phyloP scores from a whole-genome alignment of 2,888 invertebrate species.

The Panzeria rudis region DNA sequence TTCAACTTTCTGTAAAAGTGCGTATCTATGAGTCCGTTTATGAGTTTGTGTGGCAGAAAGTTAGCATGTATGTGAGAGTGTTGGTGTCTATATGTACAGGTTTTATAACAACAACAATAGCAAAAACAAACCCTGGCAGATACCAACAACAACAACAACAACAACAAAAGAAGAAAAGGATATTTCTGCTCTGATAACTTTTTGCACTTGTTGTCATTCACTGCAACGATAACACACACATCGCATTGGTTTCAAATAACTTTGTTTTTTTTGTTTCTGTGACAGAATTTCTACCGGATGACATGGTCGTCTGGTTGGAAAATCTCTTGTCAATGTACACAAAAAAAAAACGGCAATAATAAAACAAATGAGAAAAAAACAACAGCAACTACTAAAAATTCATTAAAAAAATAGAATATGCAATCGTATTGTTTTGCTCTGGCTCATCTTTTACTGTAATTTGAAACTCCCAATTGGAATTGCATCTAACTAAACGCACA shows the following conservation, averaged over 20 bases:
- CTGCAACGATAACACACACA: constrained; percentile 58
- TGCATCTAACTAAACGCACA: not conserved
- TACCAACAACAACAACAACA: not conserved
- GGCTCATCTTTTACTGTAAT: constrained; percentile 52
- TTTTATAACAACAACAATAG: constrained; percentile 22
- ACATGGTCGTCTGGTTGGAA: constrained; percentile 73
- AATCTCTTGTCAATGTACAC: constrained; percentile 70
- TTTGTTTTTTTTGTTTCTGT: constrained; percentile 31
- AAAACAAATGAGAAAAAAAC: constrained; percentile 32
- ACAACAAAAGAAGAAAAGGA: constrained; percentile 35
- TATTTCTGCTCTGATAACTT: constrained; percentile 74
- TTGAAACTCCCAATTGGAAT: constrained; percentile 48
- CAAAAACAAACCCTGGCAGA: not conserved
- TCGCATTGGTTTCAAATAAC: constrained; percentile 47
- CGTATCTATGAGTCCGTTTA: constrained; percentile 37
- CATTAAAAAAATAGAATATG: constrained; percentile 58
- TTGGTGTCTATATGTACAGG: constrained; percentile 3
- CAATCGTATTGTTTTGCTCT: constrained; percentile 61
- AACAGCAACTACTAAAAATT: constrained; percentile 32
- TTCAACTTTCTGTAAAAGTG: constrained; percentile 43
- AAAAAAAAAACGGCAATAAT: constrained; percentile 31
- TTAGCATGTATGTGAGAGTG: not conserved
- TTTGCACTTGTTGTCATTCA: constrained; percentile 73
- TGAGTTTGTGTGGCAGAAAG: constrained; percentile 19
- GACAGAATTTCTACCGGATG: constrained; percentile 69